Evolutionary conservation across 2,113 vertebrate species (phyloP), one percentile per base, ranked within the genome.

Genomic region (Chaetodon auriga): DNA sequence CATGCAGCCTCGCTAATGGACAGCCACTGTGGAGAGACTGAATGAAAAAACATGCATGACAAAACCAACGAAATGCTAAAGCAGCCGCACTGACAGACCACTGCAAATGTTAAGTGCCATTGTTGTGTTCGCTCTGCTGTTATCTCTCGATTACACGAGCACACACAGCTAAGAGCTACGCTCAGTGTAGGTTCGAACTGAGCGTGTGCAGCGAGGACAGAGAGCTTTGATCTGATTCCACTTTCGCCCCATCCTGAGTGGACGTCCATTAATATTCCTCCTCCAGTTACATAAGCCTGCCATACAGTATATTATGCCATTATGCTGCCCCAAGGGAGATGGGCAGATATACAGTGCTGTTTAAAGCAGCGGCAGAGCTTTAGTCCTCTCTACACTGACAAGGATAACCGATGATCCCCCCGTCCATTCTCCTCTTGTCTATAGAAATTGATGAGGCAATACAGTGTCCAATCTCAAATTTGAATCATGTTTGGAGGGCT

Each of bases 251-350:
- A 69, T 83, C 75, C 84, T 49, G 64, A 84, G 77, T 81, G 87
- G 90, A 75, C 81, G 19, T 83, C 84, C 91, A 93, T 92, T 92
- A 93, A 90, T 91, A 92, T 92, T 91, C 75, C 80, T 86, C 60
- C 83, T 85, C 49, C 75, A 68, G 88, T 93, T 94, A 93, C 84
- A 87, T 93, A 93, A 93, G 64, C 46, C 45, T 68, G 72, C 68
- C 87, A 85, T 87, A 78, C 83, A 86, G 74, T 86, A 90, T 87
- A 71, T 79, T 68, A 89, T 89, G 66, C 85, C 74, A 82, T 89
- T 86, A 88, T 51, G 63, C 61, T 60, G 63, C 87, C 87, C 74
- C 76, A 19, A 41, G 81, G 80, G 87, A 90, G 66, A 73, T 53
- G 51, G 73, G 53, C 60, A 78, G 75, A 87, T 70, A 68, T 62